Evolutionary conservation across 2,113 vertebrate species (phyloP).

Genomic region (Calidris pygmaea): DNA sequence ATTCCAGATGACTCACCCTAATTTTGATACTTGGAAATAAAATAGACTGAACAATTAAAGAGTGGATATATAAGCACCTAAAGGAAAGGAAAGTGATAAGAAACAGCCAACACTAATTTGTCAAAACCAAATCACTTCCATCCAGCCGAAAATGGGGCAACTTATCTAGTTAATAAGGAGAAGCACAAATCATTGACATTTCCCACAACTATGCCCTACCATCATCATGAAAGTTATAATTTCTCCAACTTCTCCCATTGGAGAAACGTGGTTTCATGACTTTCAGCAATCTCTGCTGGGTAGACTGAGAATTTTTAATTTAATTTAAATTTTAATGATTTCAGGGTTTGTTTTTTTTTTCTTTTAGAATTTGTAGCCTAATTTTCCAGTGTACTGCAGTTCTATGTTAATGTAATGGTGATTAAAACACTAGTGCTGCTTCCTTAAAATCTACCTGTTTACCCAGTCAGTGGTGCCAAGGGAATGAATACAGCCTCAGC

Average conservation of each 20-base stretch:
- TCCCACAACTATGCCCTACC: not conserved
- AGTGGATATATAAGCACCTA: not conserved
- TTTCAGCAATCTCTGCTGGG: not conserved
- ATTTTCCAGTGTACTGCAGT: not conserved
- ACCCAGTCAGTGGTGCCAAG: not conserved
- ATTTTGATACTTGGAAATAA: not conserved
- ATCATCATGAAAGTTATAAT: not conserved
- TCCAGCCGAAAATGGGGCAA: not conserved
- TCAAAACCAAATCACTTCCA: not conserved
- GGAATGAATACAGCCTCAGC: not conserved
- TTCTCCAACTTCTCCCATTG: not conserved
- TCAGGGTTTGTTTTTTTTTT: not conserved
- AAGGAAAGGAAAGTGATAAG: not conserved
- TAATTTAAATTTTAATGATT: slow-evolving; percentile 7
- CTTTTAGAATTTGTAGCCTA: not conserved
- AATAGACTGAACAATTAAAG: not conserved
- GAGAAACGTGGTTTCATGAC: not conserved
- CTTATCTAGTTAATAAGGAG: not conserved
- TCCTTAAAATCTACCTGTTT: slow-evolving; percentile 44
- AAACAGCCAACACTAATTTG: not conserved
- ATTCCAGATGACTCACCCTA: not conserved
- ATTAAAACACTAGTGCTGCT: not conserved
- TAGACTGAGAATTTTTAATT: not conserved
- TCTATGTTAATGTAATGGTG: not conserved
- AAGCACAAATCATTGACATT: not conserved